Percentiles rank a stretch among this genome's conserved stretches.
Conservation (phyloP, 1,140 invertebrate genomes). For the Pollicipes pollicipes region DNA sequence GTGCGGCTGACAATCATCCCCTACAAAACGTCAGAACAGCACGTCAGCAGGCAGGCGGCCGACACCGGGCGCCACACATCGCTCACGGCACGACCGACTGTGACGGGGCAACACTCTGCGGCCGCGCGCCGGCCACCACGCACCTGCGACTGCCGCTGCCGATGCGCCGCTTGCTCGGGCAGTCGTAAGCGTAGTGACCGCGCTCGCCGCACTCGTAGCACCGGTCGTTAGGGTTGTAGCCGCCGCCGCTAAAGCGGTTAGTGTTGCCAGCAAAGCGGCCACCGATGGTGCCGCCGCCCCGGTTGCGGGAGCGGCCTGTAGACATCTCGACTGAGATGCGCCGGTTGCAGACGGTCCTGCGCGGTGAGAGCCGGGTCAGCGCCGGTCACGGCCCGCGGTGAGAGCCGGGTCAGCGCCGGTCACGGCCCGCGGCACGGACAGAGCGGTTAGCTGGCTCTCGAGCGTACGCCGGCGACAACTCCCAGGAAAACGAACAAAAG, state of each 20-base stretch:
- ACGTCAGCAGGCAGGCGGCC: not conserved
- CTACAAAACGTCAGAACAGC: not conserved
- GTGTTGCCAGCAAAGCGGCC: not conserved
- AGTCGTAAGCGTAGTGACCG: slow-evolving; percentile 81
- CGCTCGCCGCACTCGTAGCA: slow-evolving; percentile 84
- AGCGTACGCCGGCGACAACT: no score
- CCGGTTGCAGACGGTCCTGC: not conserved
- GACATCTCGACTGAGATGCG: not conserved
- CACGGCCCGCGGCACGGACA: not conserved
- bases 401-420: not conserved
- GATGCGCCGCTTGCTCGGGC: slow-evolving; percentile 21
- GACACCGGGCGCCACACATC: not conserved
- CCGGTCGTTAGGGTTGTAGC: slow-evolving; percentile 61
- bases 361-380: not conserved
- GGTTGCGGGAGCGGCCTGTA: not conserved
- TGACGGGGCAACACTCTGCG: not conserved
- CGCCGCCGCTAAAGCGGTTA: slow-evolving; percentile 19
- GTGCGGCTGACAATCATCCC: not conserved
- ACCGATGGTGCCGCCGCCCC: no score
- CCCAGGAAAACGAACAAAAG: not conserved
- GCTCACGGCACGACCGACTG: not conserved
- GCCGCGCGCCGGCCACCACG: not conserved
- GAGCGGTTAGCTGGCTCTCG: not conserved
- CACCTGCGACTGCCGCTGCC: not conserved
- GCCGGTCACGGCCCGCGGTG: no score